Percentiles rank a stretch among this genome's conserved stretches.
Evolutionary conservation across 2,888 invertebrate species (phyloP).

Genomic region (Tipula lateralis): DNA sequence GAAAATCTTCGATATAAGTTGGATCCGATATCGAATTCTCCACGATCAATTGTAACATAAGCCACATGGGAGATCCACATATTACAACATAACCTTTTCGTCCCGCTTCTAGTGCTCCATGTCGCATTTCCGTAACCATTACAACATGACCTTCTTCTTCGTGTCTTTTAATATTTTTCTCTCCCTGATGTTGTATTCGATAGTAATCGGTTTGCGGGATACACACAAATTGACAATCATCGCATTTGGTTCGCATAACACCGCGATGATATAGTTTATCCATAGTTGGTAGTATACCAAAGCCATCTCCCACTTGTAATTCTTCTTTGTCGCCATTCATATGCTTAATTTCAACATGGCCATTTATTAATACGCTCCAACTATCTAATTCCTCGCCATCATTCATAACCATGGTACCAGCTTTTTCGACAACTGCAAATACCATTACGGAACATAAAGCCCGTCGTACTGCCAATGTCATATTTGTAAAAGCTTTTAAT

Average conservation of each 20-base stretch:
- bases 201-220: conserved; percentile 97
- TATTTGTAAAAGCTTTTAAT: conserved; percentile 94
- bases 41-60: conserved; percentile 91
- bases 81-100: conserved; percentile 91
- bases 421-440: conserved; percentile 96
- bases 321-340: conserved; percentile 73
- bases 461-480: conserved; percentile 90
- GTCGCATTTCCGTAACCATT: conserved; percentile 84
- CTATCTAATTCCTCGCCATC: conserved; percentile 99
- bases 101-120: conserved; percentile 61
- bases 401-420: conserved; percentile 94
- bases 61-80: conserved; percentile 80
- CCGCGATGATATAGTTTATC: conserved; percentile 93
- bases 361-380: conserved; percentile 98
- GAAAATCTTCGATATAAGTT: conserved; percentile 98
- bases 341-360: conserved; percentile 90
- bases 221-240: conserved; percentile 99
- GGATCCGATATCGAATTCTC: conserved; percentile 92
- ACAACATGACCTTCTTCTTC: conserved; percentile 86
- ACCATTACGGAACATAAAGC: conserved; percentile 97
- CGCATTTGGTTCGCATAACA: conserved; percentile 93
- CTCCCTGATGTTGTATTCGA: conserved; percentile 75
- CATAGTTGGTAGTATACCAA: conserved; percentile 96
- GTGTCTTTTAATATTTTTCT: conserved; percentile 89
- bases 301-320: conserved; percentile 89